Conservation (phyloP, 2,797 vertebrate species). For the Hydrophis major region DNA sequence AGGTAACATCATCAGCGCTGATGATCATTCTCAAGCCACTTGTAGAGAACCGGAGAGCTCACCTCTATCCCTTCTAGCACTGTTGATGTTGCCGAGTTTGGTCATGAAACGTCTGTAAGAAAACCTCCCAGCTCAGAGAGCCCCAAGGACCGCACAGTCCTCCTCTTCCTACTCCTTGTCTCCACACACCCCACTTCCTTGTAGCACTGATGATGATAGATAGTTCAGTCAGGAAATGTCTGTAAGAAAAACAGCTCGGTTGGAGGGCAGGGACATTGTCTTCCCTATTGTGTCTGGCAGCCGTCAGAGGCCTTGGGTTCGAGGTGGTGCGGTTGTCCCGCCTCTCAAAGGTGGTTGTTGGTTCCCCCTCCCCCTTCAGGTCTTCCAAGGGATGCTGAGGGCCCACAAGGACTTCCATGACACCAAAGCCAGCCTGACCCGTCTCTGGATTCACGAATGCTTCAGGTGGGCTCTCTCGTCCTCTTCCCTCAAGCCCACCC, state of each 20-base stretch:
- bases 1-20: too few species aligned
- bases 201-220: too few species aligned
- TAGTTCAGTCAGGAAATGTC: too few species aligned
- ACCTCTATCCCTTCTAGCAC: too few species aligned
- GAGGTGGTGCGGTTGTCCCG: neutral
- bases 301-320: neutral
- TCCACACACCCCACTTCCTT: too few species aligned
- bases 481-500: neutral
- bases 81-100: too few species aligned
- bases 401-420: constrained; percentile 84
- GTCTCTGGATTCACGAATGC: constrained; percentile 90
- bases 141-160: neutral
- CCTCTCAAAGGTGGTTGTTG: neutral
- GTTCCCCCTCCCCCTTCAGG: constrained; percentile 60
- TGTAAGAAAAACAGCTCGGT: too few species aligned
- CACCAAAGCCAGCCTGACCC: constrained; percentile 78
- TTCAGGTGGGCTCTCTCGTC: constrained; percentile 74
- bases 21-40: too few species aligned
- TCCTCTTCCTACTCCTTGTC: too few species aligned
- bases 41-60: too few species aligned
- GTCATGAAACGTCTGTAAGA: neutral
- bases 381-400: constrained; percentile 88
- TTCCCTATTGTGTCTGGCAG: neutral
- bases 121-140: neutral
- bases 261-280: neutral